Base-by-base conservation (phyloP, 2,888 invertebrate genomes). In the Euplagia quadripunctaria region DNA sequence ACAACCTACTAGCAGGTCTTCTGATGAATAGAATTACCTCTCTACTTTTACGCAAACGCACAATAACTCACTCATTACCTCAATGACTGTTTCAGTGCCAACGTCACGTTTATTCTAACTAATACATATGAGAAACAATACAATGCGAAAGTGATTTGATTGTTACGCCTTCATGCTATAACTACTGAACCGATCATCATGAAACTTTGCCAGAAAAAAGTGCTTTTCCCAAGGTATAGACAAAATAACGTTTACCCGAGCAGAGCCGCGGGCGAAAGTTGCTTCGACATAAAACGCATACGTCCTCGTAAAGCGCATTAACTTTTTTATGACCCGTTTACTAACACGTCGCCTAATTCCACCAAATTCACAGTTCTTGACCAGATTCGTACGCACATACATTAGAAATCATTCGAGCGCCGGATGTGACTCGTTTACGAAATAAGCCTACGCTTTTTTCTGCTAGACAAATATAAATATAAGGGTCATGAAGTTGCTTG, bases 361-460 rank as follows among this genome's bases (percentile, higher is more conserved):
- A 72, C 71, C 65, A 81, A 84, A 82, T 78, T 76, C 73, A 75
- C 77, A 80, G 51, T 69, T 71, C 66, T 51, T 64, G 64, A 17
- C 66, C 71, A 80, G 79, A 85, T 85, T 80, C 72, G 73, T 78
- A 80, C 73, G 77, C 76, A 76, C 69, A 79, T 49, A 66, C 51
- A 64, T 80, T 72, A 71, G 76, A 79, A 76, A 79, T 77, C 78
- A 81, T 76, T 49, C 66, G 43, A 49, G 43, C 64, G 68, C 87
- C 89, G 90, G 90, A 90, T 87, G 86, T 79, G 78, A 80, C 88
- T 86, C 81, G 84, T 90, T 89, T 87, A 87, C 87, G 80, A 80
- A 85, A 86, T 83, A 81, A 74, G 79, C 88, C 88, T 80, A 87
- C 87, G 85, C 86, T 75, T 79, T 79, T 88, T 89, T 87, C 84